Evolutionary conservation across 2,888 invertebrate species (phyloP), one percentile per base, ranked within the genome.

Genomic region (Drosophila gaucha): DNA sequence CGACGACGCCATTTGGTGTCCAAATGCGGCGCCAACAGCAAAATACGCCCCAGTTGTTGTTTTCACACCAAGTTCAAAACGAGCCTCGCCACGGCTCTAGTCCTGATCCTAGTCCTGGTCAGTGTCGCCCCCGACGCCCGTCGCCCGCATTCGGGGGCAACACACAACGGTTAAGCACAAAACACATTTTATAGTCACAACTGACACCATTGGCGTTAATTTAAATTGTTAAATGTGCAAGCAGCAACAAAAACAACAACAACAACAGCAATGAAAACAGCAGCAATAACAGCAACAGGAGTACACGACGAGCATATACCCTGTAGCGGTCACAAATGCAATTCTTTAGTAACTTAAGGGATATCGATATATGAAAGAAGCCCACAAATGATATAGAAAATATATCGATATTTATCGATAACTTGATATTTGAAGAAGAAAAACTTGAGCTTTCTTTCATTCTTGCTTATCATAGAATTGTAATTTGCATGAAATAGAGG

Each of bases 151-250:
- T 66, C 56, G 66, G 50, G 65, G 58, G 63, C 79, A 74, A 76
- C 59, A 16, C 59, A 16, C 41, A 26, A 24, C 24, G 41, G 76
- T 85, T 85, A 76, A 82, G 76, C 86, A 77, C 76, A 78, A 74
- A 85, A 85, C 71, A 87, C 80, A 83, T 86, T 85, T 80, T 78
- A 80, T 76, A 84, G 88, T 74, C 78, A 74, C 87, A 87, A 89
- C 88, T 88, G 89, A 90, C 90, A 88, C 90, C 88, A 87, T 77
- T 83, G 89, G 90, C 89, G 90, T 89, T 90, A 89, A 89, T 89
- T 89, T 89, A 87, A 89, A 89, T 89, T 89, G 86, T 86, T 87
- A 74, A 88, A 86, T 84, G 85, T 85, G 73, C 68, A 67, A 60
- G 74, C 65, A 59, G 51, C 74, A 77, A 47, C 44, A 73, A 52